phyloP scores from a whole-genome alignment of 37 sponge, comb jelly and placozoan genomes.

The Hexactinellida sp. region DNA sequence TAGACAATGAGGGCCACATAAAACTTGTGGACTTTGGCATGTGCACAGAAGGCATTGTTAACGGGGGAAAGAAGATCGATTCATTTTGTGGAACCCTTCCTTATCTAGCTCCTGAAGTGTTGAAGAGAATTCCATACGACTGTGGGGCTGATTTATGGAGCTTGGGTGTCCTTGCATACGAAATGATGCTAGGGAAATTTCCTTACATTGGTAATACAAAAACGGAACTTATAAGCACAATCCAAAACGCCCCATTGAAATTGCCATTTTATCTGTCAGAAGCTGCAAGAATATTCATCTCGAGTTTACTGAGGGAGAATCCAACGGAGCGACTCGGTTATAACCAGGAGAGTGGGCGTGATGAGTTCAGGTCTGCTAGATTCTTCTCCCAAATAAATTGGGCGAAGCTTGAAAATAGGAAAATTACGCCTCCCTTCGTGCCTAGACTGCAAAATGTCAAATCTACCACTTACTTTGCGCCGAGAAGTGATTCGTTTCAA shows the following conservation, averaged over 20 bases:
- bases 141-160: conserved; percentile 16
- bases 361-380: neutral
- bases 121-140: neutral
- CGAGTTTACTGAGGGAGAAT: neutral
- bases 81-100: neutral
- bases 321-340: neutral
- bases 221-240: neutral
- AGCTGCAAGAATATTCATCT: neutral
- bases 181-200: neutral
- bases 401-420: neutral
- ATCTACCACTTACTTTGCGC: neutral
- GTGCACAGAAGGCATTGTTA: neutral
- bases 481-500: neutral
- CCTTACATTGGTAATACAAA: neutral
- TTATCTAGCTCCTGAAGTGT: neutral
- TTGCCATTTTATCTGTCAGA: neutral
- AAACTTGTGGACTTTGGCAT: neutral
- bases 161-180: neutral
- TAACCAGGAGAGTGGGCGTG: neutral
- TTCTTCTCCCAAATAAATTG: neutral
- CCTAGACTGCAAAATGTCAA: neutral
- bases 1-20: neutral
- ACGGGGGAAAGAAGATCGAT: neutral
- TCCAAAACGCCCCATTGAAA: neutral
- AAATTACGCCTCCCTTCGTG: neutral